A percentile compares a stretch with the other conserved stretches of the same genome.
phyloP scores from a whole-genome alignment of 2,888 invertebrate species.

The Troides aeacus region DNA sequence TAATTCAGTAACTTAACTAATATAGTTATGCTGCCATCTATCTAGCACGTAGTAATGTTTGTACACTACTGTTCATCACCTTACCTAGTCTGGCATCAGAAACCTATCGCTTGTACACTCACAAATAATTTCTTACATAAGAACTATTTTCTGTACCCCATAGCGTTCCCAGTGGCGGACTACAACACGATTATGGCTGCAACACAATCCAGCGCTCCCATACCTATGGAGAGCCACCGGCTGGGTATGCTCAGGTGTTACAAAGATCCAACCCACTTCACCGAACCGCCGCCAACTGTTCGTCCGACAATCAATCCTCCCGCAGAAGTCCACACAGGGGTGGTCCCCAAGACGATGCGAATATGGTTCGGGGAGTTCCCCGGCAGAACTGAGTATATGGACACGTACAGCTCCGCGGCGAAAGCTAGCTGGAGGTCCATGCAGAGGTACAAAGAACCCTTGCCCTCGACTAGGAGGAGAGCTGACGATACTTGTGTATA shows the following conservation, averaged over 20 bases:
- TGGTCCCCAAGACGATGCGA: slow-evolving; percentile 70
- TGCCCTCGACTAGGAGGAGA: slow-evolving; percentile 81
- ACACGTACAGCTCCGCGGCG: slow-evolving; percentile 81
- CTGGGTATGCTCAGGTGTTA: slow-evolving; percentile 80
- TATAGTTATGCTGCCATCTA: no score
- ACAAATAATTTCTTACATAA: no score
- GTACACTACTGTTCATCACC: no score
- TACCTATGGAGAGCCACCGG: slow-evolving; percentile 78
- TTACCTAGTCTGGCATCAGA: no score
- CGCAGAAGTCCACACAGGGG: slow-evolving; percentile 56
- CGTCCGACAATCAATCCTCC: slow-evolving; percentile 80
- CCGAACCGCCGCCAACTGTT: slow-evolving; percentile 70
- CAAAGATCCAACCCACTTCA: slow-evolving; percentile 82
- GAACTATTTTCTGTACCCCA: slow-evolving; percentile 10
- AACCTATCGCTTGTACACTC: no score
- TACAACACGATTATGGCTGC: slow-evolving; percentile 81
- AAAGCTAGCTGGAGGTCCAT: slow-evolving; percentile 80
- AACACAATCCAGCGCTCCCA: slow-evolving; percentile 79
- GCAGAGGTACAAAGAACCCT: slow-evolving; percentile 82
- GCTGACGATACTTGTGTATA: slow-evolving; percentile 78
- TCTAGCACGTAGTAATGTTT: no score
- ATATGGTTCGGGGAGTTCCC: slow-evolving; percentile 79
- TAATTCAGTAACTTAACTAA: no score
- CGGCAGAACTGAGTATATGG: slow-evolving; percentile 82
- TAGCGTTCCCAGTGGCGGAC: slow-evolving; percentile 75